Evolutionary conservation across 2,113 vertebrate genomes (phyloP).

Genomic region (Dipodomys ordii): DNA sequence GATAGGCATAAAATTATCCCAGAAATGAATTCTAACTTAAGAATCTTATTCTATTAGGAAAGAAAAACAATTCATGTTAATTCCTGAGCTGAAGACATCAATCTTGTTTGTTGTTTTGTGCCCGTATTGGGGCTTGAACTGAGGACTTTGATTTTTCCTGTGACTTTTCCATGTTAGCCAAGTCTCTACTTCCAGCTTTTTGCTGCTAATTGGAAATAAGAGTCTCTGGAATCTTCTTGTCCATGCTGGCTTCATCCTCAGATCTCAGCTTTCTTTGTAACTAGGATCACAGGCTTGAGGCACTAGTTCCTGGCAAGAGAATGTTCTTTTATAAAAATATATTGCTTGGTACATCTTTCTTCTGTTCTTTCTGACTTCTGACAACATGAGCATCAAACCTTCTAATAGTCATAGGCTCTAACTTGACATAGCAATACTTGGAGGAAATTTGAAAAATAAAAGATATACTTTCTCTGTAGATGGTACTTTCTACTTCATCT

Average conservation of each 20-base stretch:
- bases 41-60: neutral
- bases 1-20: neutral
- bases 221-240: no score
- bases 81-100: neutral
- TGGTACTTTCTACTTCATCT: neutral
- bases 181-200: no score
- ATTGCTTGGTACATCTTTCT: neutral
- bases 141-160: no score
- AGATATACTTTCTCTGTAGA: neutral
- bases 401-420: neutral
- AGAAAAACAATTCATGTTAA: conserved; percentile 24
- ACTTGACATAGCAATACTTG: neutral
- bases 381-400: neutral
- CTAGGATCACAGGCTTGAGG: no score
- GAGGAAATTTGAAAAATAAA: neutral
- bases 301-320: no score
- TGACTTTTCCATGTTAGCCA: no score
- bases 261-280: no score
- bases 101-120: no score
- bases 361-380: conserved; percentile 4
- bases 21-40: conserved; percentile 11
- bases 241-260: no score
- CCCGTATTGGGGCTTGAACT: no score
- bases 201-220: no score
- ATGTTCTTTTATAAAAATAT: neutral